Conservation (phyloP, 2,113 vertebrate genomes). For the Chinchilla lanigera region DNA sequence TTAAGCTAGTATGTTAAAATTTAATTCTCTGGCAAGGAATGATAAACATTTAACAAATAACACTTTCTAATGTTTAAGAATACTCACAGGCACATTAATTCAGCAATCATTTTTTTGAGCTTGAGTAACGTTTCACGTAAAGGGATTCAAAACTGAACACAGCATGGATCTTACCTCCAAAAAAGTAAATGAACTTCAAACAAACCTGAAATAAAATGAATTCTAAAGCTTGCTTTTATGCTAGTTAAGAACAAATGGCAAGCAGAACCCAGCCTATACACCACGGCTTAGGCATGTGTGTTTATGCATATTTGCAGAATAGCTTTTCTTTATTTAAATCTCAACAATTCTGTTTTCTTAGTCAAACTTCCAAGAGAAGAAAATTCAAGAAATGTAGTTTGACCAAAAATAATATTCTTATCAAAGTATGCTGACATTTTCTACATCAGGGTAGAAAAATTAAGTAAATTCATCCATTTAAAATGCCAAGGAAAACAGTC, state of each 20-base stretch:
- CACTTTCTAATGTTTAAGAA: neutral
- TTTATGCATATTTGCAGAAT: constrained; percentile 64
- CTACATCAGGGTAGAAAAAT: constrained; percentile 29
- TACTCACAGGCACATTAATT: neutral
- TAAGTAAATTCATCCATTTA: constrained; percentile 13
- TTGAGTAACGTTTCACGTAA: neutral
- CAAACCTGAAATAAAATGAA: constrained; percentile 27
- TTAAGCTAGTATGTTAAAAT: constrained; percentile 30
- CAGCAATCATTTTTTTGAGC: neutral
- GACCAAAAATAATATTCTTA: constrained; percentile 61
- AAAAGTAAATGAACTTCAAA: constrained; percentile 10
- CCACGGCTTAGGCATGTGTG: constrained; percentile 37
- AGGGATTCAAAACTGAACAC: neutral
- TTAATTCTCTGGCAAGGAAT: constrained; percentile 13
- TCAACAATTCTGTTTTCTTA: constrained; percentile 65
- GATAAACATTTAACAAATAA: neutral
- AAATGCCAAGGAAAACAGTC: neutral
- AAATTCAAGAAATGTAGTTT: constrained; percentile 64
- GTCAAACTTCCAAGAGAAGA: constrained; percentile 57
- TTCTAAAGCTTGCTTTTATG: neutral
- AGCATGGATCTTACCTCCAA: neutral
- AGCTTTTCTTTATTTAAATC: constrained; percentile 69
- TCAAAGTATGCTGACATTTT: constrained; percentile 34
- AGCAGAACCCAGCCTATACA: neutral
- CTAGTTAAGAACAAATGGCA: constrained; percentile 47